Conservation (phyloP, 1,140 invertebrate species). For the Hestina assimilis region DNA sequence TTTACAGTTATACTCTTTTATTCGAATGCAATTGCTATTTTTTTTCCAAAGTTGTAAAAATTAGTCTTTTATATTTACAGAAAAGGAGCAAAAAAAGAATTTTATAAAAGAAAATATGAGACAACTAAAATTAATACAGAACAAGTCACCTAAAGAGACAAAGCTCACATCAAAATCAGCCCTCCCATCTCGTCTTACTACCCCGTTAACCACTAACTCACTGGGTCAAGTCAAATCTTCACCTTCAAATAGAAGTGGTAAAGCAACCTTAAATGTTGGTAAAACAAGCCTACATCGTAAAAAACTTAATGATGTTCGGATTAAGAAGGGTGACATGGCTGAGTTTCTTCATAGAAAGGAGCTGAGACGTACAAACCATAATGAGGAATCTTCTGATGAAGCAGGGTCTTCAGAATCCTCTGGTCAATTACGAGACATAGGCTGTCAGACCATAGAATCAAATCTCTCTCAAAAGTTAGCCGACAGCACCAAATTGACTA, state of each 20-base stretch:
- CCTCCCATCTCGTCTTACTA: conserved; percentile 42
- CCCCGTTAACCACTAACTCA: conserved; percentile 37
- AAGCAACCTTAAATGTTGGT: conserved; percentile 44
- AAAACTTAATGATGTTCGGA: conserved; percentile 55
- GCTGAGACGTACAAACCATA: conserved; percentile 40
- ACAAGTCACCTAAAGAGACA: conserved; percentile 67
- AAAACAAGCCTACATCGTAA: conserved; percentile 47
- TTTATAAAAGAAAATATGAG: conserved; percentile 80
- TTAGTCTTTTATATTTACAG: conserved; percentile 46
- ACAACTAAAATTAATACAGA: conserved; percentile 77
- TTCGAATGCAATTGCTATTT: too few relatives aligned
- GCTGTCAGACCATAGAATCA: conserved; percentile 66
- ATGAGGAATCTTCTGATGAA: conserved; percentile 41
- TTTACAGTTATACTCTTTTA: too few relatives aligned
- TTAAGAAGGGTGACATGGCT: conserved; percentile 73
- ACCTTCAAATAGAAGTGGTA: conserved; percentile 57
- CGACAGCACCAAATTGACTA: conserved; percentile 61
- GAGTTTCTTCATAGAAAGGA: conserved; percentile 69
- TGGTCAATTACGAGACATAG: conserved; percentile 57
- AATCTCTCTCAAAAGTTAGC: conserved; percentile 56
- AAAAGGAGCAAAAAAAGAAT: conserved; percentile 78
- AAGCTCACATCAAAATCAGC: conserved; percentile 51
- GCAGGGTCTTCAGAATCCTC: conserved; percentile 45
- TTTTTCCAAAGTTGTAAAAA: too few relatives aligned
- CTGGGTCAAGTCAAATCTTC: conserved; percentile 61